Percentiles rank a stretch among this genome's conserved stretches.
Conservation (phyloP, 1,140 invertebrate genomes). For the Zophobas atratus region DNA sequence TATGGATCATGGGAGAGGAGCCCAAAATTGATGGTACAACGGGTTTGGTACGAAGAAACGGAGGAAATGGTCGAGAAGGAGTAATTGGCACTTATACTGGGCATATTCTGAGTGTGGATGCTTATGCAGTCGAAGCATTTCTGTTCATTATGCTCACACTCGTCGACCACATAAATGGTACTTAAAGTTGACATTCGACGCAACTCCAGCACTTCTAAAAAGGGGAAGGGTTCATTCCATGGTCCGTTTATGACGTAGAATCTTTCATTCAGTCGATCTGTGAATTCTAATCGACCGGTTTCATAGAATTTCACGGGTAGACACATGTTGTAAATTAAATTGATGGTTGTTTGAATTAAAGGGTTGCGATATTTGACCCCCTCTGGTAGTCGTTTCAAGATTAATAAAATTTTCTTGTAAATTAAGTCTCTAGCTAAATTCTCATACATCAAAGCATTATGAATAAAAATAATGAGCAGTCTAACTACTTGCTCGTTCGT, state of each 20-base stretch:
- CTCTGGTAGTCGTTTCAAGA: conserved; percentile 53
- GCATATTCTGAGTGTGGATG: conserved; percentile 9
- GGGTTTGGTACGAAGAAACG: background rate
- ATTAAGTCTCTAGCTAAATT: conserved; percentile 55
- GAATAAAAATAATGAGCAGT: conserved; percentile 57
- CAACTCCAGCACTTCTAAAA: conserved; percentile 60
- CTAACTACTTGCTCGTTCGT: conserved; percentile 55
- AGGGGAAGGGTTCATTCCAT: conserved; percentile 59
- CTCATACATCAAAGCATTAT: conserved; percentile 55
- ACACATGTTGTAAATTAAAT: conserved; percentile 56
- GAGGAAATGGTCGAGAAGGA: background rate
- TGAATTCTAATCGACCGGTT: conserved; percentile 58
- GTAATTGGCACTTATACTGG: background rate
- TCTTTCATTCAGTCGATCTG: conserved; percentile 57
- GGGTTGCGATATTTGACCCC: conserved; percentile 50
- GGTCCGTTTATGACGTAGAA: conserved; percentile 62
- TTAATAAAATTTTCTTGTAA: conserved; percentile 49
- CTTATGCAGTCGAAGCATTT: background rate
- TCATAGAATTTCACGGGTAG: conserved; percentile 62
- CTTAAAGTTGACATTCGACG: conserved; percentile 54
- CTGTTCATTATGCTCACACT: conserved; percentile 44
- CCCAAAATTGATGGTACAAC: conserved; percentile 51
- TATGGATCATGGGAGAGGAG: conserved; percentile 60
- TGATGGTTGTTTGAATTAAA: conserved; percentile 52
- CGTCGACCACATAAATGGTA: conserved; percentile 63